Base-by-base conservation (phyloP, 2,797 vertebrate species). In the Pogoniulus pusillus region DNA sequence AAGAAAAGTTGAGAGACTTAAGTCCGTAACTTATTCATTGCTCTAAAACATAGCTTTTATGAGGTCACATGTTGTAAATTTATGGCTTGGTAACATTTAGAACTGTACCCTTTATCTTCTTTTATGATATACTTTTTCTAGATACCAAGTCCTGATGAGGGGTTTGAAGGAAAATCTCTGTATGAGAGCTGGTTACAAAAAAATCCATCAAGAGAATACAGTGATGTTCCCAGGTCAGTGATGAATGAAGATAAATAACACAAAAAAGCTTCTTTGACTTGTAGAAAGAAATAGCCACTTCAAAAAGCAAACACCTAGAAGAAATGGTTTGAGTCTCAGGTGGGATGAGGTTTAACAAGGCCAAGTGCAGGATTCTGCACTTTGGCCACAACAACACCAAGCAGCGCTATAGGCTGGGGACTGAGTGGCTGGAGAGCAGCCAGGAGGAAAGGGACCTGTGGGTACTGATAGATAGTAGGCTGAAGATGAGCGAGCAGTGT, bases 111-210 rank as follows among this genome's bases (percentile, higher is more conserved):
- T 76, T 82, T 76, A 24, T 78, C 47, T 60, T 87, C 84, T 74
- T 68, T 53, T 62, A 30, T 22, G 41, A 57, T 65, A 19, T 39
- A 5, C 32, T 45, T 79, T 91, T 51, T 69, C 29, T 87, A 99
- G 99, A 97, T 99, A 87, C 85, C 89, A 81, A 99, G 99, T 91
- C 99, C 99, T 29, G 99, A 99, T 90, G 97, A 97, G 39, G 98
- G 97, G 10, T 98, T 98, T 95, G 98, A 99, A 95, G 98, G 97
- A 43, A 96, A 98, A 93, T 98, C 98, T 95, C 97, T 99, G 34
- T 99, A 98, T 82, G 98, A 99, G 62, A 99, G 98, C 90, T 99
- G 99, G 99, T 98, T 98, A 85, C 96, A 98, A 89, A 98, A 98
- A 91, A 98, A 98, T 93, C 98, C 99, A 95, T 99, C 98, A 94